phyloP scores from a whole-genome alignment of 1,140 invertebrate genomes.

The Arctopsyche grandis region DNA sequence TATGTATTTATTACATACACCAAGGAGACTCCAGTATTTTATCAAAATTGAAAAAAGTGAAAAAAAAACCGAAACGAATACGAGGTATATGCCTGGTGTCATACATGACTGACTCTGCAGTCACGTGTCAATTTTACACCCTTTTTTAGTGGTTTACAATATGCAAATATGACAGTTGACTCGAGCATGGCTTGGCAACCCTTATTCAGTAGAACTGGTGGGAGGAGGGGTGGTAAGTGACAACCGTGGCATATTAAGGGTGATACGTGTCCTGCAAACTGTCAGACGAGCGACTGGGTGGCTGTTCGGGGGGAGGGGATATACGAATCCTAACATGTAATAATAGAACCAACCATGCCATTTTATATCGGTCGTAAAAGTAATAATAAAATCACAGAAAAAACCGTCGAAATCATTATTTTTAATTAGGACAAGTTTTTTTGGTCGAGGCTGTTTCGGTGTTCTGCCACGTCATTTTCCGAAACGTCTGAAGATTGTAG shows the following conservation, averaged over 20 bases:
- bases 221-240: not conserved
- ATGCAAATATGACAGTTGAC: slow-evolving; percentile 45
- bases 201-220: slow-evolving; percentile 1
- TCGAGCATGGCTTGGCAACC: slow-evolving; percentile 14
- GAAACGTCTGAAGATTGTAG: no score
- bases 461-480: not conserved
- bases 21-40: no score
- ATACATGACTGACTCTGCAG: slow-evolving; percentile 34
- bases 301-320: not conserved
- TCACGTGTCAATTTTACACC: slow-evolving; percentile 43
- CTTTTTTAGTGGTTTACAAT: slow-evolving; percentile 40
- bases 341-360: not conserved
- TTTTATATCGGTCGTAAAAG: not conserved
- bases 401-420: not conserved
- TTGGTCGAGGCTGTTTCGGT: not conserved
- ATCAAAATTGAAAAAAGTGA: not conserved
- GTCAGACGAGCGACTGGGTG: slow-evolving; percentile 6
- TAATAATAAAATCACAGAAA: not conserved
- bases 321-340: not conserved
- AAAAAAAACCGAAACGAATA: not conserved
- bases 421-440: slow-evolving; percentile 8
- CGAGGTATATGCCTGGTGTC: not conserved
- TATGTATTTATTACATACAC: no score
- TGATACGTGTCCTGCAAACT: slow-evolving; percentile 29
- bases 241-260: slow-evolving; percentile 40